These are phyloP conservation scores for Asobara japonica DNA, from an alignment of 1,140 invertebrate species.

Conservation along the genomic window DNA sequence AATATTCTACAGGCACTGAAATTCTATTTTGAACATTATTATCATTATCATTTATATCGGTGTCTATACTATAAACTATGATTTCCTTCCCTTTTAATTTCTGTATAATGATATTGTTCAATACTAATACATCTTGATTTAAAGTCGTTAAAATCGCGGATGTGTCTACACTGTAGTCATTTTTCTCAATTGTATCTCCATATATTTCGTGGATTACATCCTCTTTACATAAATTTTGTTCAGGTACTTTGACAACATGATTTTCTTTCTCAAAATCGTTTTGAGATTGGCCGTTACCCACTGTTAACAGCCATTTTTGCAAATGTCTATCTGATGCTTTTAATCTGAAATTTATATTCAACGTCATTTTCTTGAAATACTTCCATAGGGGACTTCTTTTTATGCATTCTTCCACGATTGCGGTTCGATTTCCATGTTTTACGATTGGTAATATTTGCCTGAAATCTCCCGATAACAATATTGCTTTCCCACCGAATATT, in stretches of 20 bases:
- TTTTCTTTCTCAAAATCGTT: conserved; percentile 3
- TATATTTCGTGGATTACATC: neutral
- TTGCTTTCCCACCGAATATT: conserved; percentile 19
- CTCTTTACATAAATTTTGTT: conserved; percentile 5
- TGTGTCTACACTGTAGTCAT: neutral
- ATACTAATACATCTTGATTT: conserved; percentile 17
- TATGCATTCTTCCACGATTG: too few species aligned
- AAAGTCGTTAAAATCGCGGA: conserved; percentile 12
- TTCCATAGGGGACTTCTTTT: too few species aligned
- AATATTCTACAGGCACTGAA: conserved; percentile 27
- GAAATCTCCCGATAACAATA: too few species aligned
- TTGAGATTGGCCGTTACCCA: conserved; percentile 7
- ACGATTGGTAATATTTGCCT: too few species aligned
- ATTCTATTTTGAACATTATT: neutral
- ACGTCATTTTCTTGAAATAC: conserved; percentile 31
- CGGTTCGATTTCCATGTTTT: too few species aligned
- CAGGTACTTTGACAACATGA: neutral
- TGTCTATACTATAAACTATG: too few species aligned
- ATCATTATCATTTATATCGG: too few species aligned
- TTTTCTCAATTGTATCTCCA: neutral
- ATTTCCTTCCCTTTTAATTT: too few species aligned
- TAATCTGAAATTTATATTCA: conserved; percentile 21
- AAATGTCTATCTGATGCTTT: neutral
- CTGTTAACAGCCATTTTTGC: conserved; percentile 4
- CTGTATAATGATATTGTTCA: too few species aligned